Conservation (phyloP, 2,797 vertebrate species). For the Mionectes olivaceus region DNA sequence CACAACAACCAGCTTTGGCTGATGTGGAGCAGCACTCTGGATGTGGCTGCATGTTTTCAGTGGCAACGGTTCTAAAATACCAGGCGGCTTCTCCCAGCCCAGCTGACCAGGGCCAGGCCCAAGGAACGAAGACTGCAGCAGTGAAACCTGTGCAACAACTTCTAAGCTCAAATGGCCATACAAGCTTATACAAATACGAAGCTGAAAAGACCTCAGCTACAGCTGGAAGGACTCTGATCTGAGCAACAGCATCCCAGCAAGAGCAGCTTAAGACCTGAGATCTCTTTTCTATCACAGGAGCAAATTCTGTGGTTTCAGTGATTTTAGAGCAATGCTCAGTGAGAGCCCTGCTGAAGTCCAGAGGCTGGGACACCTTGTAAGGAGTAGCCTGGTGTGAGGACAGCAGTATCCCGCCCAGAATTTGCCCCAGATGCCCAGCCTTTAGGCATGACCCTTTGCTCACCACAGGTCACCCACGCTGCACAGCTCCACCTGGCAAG, state of each 20-base stretch:
- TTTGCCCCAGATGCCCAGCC: background rate
- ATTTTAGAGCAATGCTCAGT: background rate
- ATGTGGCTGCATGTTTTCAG: background rate
- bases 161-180: background rate
- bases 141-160: background rate
- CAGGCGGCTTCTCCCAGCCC: background rate
- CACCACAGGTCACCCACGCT: conserved; percentile 8
- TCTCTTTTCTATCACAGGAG: background rate
- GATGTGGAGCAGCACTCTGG: background rate
- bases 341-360: background rate
- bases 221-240: background rate
- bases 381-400: background rate
- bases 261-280: background rate
- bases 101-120: background rate
- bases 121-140: background rate
- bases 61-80: background rate
- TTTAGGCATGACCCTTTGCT: background rate
- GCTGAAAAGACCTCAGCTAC: background rate
- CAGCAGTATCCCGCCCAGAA: background rate
- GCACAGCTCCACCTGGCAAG: background rate
- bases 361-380: background rate
- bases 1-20: background rate
- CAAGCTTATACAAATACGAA: background rate
- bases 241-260: background rate
- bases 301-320: background rate